Evolutionary conservation across 2,888 invertebrate species (phyloP), one percentile per base, ranked within the genome.

Genomic region (Trissoscelio sp.): DNA sequence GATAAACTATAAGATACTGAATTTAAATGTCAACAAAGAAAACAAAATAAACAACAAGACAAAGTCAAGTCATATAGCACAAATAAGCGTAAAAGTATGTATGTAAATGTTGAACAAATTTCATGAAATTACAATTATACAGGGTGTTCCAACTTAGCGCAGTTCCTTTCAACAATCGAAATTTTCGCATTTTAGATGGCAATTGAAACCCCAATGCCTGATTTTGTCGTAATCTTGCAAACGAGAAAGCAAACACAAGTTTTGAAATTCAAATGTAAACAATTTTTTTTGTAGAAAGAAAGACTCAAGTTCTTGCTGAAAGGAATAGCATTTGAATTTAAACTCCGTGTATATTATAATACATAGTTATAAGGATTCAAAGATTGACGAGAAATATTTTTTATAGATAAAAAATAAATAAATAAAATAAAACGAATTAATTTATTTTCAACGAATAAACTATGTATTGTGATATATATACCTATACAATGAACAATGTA

Each of bases 381-480:
- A 77, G 14, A 75, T 42, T 48, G 51, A 58, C 20, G 48, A 67
- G 34, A 48, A 62, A 58, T 69, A 77, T 69, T 77, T 77, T 77
- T 77, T 74, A 74, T 74, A 75, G 46, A 20, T 28, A 7, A 1
- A 31, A 53, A 62, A n/a, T n/a, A n/a, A n/a, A n/a, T n/a, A n/a
- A n/a, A n/a, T n/a, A n/a, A n/a, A n/a, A n/a, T n/a, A 77, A 77
- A 48, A 18, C 44, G 16, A 57, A 39, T 70, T 57, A 78, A 24
- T 78, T 70, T 69, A 14, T 64, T 70, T 78, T 57, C 44, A 39
- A 24, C 22, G 18, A 77, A 57, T 44, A 48, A 70, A 78, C 78
- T 78, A 78, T 77, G 75, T 77, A 77, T 77, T 77, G 75, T 77
- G 48, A 66, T 42, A 46, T 44, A 77, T 77, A 53, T 67, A 77